Evolutionary conservation across 2,888 invertebrate species (phyloP).

Genomic region (Xylota sylvarum): DNA sequence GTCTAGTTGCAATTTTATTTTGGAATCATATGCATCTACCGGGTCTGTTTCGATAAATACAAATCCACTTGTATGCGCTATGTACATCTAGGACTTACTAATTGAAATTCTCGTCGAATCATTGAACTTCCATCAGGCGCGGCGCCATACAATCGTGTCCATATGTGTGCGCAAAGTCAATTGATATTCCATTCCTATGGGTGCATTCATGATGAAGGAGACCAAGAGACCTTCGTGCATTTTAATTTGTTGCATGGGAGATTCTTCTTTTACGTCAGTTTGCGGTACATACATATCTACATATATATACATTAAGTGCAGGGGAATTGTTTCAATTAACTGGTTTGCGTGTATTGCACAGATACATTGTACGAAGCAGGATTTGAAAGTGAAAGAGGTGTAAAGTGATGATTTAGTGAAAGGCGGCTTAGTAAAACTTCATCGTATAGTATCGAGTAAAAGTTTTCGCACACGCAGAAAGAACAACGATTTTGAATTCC

Average conservation of each 20-base stretch:
- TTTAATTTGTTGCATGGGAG: slow-evolving; percentile 38
- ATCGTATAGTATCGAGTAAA: background rate
- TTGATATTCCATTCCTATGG: slow-evolving; percentile 55
- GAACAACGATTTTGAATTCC: background rate
- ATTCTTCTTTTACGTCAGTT: slow-evolving; percentile 23
- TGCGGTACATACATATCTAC: too few relatives aligned
- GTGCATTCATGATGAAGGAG: slow-evolving; percentile 38
- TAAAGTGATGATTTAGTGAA: slow-evolving; percentile 17
- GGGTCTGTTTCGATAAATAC: background rate
- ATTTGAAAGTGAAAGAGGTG: slow-evolving; percentile 33
- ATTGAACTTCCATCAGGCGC: slow-evolving; percentile 42
- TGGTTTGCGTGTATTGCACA: slow-evolving; percentile 10
- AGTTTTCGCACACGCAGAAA: background rate
- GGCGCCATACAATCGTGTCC: slow-evolving; percentile 53
- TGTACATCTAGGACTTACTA: slow-evolving; percentile 4
- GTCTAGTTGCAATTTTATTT: slow-evolving; percentile 18
- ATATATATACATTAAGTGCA: background rate
- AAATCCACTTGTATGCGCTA: slow-evolving; percentile 13
- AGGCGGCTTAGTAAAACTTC: background rate
- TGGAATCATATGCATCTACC: background rate
- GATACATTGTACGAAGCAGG: background rate
- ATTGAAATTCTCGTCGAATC: slow-evolving; percentile 52
- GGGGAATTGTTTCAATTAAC: slow-evolving; percentile 13
- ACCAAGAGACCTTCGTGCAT: slow-evolving; percentile 32
- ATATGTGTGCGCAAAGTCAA: slow-evolving; percentile 26